Evolutionary conservation across 23 tunicate species (phyloP).

Genomic region (Trididemnum clinides): DNA sequence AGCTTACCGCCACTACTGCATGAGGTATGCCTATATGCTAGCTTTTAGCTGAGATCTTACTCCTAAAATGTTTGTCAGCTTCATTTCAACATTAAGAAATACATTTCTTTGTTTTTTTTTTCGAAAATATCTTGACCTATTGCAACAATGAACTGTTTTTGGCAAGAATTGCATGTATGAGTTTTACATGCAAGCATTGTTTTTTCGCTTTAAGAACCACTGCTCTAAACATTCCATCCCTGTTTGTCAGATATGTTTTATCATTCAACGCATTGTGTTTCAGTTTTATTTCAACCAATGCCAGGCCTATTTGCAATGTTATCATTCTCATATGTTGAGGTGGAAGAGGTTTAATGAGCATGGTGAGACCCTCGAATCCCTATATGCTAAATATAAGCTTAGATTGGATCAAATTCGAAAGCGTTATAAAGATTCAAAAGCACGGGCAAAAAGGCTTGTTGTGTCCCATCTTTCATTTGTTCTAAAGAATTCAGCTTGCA

Average conservation of each 20-base stretch:
- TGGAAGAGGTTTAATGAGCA: conserved; percentile 87
- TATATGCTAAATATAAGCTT: conserved; percentile 30
- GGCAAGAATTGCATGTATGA: too few relatives aligned
- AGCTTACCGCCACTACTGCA: conserved; percentile 69
- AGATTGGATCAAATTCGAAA: conserved; percentile 49
- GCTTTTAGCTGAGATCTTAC: neutral
- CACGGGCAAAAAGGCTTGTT: conserved; percentile 58
- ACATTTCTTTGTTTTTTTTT: too few relatives aligned
- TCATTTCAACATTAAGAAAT: too few relatives aligned
- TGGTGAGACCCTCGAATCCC: conserved; percentile 59
- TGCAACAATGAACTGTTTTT: too few relatives aligned
- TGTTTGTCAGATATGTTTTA: neutral
- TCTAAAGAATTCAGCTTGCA: too few relatives aligned
- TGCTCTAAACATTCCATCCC: neutral
- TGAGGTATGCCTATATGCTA: conserved; percentile 42
- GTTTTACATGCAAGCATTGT: too few relatives aligned
- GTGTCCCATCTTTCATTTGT: conserved; percentile 51
- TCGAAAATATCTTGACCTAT: too few relatives aligned
- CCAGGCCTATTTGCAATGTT: conserved; percentile 69
- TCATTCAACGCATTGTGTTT: neutral
- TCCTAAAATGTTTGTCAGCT: too few relatives aligned
- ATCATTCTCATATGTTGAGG: conserved; percentile 77
- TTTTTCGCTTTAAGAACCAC: too few relatives aligned
- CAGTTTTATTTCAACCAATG: conserved; percentile 76
- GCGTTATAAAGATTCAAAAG: conserved; percentile 59